These are phyloP conservation scores for Oreochromis grahami DNA, from an alignment of 2,797 vertebrate species.

Conservation along the genomic window DNA sequence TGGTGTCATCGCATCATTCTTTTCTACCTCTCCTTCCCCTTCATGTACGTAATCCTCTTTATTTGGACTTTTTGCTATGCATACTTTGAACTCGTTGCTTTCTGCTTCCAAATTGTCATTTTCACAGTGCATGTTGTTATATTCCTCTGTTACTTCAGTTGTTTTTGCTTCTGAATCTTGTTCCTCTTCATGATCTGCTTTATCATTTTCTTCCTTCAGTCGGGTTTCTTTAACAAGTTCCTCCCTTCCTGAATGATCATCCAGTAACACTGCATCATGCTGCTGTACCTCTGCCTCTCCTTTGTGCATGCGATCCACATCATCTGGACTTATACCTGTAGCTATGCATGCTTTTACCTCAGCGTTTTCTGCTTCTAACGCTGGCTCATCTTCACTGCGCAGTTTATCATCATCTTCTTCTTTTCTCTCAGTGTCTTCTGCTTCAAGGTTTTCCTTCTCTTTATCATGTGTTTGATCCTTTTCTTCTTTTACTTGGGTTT, in stretches of 20 bases:
- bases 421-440: neutral
- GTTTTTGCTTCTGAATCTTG: neutral
- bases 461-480: neutral
- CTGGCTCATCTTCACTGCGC: neutral
- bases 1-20: fast-evolving
- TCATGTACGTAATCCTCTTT: neutral
- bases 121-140: neutral
- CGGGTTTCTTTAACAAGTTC: neutral
- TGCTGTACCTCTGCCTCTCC: neutral
- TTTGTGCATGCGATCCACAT: neutral
- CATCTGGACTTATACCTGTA: neutral
- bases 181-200: neutral
- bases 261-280: neutral
- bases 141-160: neutral
- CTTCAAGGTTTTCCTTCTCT: neutral
- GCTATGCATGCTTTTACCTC: neutral
- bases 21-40: neutral
- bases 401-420: neutral
- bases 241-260: neutral
- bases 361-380: neutral
- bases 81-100: neutral
- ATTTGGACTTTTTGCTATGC: neutral
- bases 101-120: neutral
- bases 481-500: neutral
- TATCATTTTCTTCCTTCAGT: neutral